phyloP scores from a whole-genome alignment of 2,888 invertebrate genomes.

The Orthonychiurus folsomi region DNA sequence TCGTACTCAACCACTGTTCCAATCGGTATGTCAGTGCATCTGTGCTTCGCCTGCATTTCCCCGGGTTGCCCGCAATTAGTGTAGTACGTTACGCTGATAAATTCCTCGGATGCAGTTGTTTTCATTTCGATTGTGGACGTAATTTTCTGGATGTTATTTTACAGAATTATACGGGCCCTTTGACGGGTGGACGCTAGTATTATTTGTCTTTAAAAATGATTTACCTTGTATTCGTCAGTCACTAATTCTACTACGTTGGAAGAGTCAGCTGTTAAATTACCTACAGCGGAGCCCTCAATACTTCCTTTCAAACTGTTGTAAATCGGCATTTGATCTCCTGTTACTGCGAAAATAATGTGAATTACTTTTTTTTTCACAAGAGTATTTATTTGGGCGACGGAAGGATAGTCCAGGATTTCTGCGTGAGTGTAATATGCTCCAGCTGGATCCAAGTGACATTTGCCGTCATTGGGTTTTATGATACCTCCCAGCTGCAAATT shows the following conservation, averaged over 20 bases:
- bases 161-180: too few relatives aligned
- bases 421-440: conserved; percentile 69
- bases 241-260: conserved; percentile 93
- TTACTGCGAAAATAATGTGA: conserved; percentile 95
- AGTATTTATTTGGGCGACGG: conserved; percentile 70
- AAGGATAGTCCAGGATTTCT: conserved; percentile 84
- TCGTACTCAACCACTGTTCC: neutral
- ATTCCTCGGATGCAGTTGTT: neutral
- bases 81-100: conserved; percentile 16
- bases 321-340: conserved; percentile 67
- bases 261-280: conserved; percentile 81
- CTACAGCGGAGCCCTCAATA: conserved; percentile 87
- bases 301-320: conserved; percentile 75
- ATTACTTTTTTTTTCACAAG: conserved; percentile 83
- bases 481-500: conserved; percentile 84
- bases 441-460: conserved; percentile 66
- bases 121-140: neutral
- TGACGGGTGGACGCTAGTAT: too few relatives aligned
- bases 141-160: neutral
- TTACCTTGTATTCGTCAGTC: conserved; percentile 75
- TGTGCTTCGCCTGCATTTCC: neutral
- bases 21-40: neutral
- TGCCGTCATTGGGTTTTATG: conserved; percentile 83
- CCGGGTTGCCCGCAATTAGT: neutral
- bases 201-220: too few relatives aligned